Evolutionary conservation across 2,113 vertebrate genomes (phyloP).

Genomic region (Paradisaea rubra): DNA sequence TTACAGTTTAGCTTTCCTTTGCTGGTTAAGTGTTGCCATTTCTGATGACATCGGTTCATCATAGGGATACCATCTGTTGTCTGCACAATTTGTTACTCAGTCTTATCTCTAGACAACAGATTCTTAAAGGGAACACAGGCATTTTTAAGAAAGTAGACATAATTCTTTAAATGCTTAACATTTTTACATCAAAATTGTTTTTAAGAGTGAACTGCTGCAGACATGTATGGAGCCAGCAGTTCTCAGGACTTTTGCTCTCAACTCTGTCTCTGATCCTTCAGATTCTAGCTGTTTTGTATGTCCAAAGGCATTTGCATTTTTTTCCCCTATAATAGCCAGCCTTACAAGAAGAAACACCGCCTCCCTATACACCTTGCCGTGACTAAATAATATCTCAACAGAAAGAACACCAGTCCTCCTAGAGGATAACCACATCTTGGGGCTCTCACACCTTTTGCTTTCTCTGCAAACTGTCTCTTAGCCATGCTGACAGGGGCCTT

Average conservation of each 20-base stretch:
- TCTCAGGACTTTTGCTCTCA: not conserved
- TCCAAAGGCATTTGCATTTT: not conserved
- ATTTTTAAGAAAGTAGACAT: not conserved
- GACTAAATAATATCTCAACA: not conserved
- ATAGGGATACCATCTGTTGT: not conserved
- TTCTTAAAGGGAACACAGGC: not conserved
- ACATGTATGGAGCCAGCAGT: not conserved
- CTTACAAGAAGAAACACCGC: not conserved
- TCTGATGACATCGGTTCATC: not conserved
- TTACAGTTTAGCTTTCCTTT: not conserved
- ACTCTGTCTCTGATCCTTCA: not conserved
- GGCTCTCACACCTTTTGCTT: not conserved
- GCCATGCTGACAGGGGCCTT: not conserved
- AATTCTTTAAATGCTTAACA: not conserved
- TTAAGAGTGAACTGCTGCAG: not conserved
- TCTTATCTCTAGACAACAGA: not conserved
- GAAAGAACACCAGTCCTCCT: not conserved
- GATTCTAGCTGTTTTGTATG: not conserved
- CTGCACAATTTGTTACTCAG: not conserved
- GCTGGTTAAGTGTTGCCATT: not conserved
- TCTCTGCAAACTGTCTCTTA: not conserved
- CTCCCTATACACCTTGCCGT: not conserved
- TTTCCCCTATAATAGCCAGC: accelerated
- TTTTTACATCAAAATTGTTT: not conserved
- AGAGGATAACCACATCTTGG: not conserved